Evolutionary conservation across 2,113 vertebrate species (phyloP), one percentile per base, ranked within the genome.

Genomic region (Fulmarus glacialis): DNA sequence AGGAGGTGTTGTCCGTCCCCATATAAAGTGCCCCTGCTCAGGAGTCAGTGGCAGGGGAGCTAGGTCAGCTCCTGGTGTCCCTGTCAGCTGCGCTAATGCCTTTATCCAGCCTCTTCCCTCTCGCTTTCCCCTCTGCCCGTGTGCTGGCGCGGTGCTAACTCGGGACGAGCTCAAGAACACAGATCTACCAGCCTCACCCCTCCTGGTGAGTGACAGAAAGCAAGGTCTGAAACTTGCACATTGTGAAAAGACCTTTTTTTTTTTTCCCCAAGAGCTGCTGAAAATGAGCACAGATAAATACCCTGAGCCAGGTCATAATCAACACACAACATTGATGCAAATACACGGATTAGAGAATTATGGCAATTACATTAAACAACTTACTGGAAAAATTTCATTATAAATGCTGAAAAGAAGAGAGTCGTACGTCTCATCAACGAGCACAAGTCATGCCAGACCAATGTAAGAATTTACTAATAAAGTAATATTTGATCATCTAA

Each of bases 401-500:
- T 26, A 89, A 64, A 64, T 53, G 42, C 43, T 74, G 48, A 56
- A 71, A 91, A 97, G 48, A 78, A 78, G 59, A 36, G 36, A 32
- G 32, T 78, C 15, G 3, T 8, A 5, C 34, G 26, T 72, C 52
- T 82, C 48, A 59, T 52, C 79, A 88, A 34, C 9, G 60, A 91
- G 84, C 73, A 64, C 6, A 68, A 85, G 45, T 36, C 74, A 26
- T 60, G 45, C 42, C 63, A 79, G 70, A 50, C 62, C 62, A 82
- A 36, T 38, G 18, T 43, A 82, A 89, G 67, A 88, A 84, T 63
- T 89, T 79, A 79, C 70, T 63, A 89, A 88, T 78, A 90, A 64
- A 63, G 36, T 68, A 87, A 56, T 80, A 90, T 74, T 74, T 94
- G 78, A 81, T 81, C 38, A 77, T 64, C 73, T 91, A 88, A 87